Base-by-base conservation (phyloP, 2,888 invertebrate species). In the Drosophila borealis region DNA sequence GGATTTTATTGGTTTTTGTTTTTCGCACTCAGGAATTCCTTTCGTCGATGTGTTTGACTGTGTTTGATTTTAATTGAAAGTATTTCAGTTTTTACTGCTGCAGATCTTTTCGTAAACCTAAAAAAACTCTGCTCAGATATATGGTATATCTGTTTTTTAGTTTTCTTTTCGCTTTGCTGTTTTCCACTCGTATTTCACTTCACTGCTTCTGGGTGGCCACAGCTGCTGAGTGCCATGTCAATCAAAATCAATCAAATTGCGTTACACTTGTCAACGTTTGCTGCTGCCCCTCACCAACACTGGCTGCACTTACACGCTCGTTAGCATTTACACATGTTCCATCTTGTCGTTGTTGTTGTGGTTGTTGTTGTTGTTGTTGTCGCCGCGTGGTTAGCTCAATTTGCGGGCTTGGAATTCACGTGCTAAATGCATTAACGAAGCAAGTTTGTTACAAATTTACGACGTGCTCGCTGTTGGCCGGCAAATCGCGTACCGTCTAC, bases 241-340 rank as follows among this genome's bases (percentile, higher is more conserved):
- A 89, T 89, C 89, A 89, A 88, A 85, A 88, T 89, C 88, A 88
- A 87, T 89, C 88, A 88, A 77, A 80, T 78, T 70, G 51, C 64
- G 57, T 53, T 66, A 69, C 63, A 72, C 78, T 57, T 51, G 46
- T 34, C 70, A 65, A 50, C 49, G 39, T 11, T 50, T 53, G 42
- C 53, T 48, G 55, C 37, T 11, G 21, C 34, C 50, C 54, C 33
- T 29, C 41, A 36, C 50, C 37, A 14, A 36, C 34, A 17, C 37
- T 45, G 13, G 41, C 42, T 34, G n/a, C 64, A 63, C 60, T 69
- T 54, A 64, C 60, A 70, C 65, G 69, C 79, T 64, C 66, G 77
- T 86, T 80, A 76, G 73, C 81, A 67, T 71, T 74, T 81, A 81
- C 84, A 83, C 87, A 75, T 83, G 86, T 77, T 72, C 46, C 57